phyloP scores from a whole-genome alignment of 92 coral and sea anemone genomes.

The Palythoa heliodiscus region DNA sequence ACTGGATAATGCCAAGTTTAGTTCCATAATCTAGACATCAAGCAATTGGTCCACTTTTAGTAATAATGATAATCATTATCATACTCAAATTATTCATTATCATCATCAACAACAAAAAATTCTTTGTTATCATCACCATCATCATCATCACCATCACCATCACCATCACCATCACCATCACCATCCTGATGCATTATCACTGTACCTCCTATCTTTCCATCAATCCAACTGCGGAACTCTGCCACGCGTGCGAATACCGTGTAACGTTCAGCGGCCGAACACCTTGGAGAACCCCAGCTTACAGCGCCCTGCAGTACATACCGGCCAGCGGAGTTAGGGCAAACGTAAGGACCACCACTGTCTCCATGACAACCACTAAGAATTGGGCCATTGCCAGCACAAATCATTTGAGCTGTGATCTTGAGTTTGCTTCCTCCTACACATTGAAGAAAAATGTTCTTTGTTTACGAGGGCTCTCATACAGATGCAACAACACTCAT shows the following conservation, averaged over 20 bases:
- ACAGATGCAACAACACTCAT: too few species aligned
- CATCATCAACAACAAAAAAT: too few species aligned
- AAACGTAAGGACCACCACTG: conserved; percentile 41
- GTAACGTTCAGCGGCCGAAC: conserved; percentile 41
- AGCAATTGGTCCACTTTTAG: too few species aligned
- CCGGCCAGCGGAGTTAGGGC: conserved; percentile 53
- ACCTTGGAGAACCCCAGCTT: too few species aligned
- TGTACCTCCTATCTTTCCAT: conserved; percentile 44
- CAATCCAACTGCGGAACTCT: conserved; percentile 69
- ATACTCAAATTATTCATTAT: too few species aligned
- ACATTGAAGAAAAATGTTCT: neutral
- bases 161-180: too few species aligned
- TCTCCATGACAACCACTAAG: conserved; percentile 62
- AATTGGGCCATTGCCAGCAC: conserved; percentile 53
- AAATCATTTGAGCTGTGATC: conserved; percentile 50
- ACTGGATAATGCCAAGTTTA: too few species aligned
- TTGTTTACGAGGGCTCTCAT: too few species aligned
- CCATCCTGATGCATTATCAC: neutral
- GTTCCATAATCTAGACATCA: too few species aligned
- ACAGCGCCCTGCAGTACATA: conserved; percentile 73
- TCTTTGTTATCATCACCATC: too few species aligned
- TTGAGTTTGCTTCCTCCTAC: conserved; percentile 7
- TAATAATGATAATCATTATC: too few species aligned
- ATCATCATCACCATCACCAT: too few species aligned
- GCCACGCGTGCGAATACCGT: conserved; percentile 70